Evolutionary conservation across 2,888 invertebrate genomes (phyloP).

Genomic region (Thera britannica): DNA sequence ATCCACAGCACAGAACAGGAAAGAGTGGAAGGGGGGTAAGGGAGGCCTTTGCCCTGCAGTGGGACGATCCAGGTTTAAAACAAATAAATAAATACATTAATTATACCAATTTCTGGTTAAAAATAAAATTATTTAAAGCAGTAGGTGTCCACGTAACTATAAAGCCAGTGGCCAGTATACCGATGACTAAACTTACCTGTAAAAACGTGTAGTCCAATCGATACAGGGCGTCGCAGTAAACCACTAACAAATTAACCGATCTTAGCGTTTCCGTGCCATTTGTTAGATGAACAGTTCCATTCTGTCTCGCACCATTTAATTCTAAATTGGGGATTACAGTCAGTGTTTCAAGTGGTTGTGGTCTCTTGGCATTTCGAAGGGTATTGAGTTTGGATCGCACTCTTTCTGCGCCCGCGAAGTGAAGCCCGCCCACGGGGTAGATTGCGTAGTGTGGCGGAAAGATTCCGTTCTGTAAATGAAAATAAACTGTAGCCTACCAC

Average conservation of each 20-base stretch:
- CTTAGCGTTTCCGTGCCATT: constrained; percentile 36
- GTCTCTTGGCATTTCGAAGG: constrained; percentile 48
- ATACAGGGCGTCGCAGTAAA: constrained; percentile 86
- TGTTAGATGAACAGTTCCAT: constrained; percentile 9
- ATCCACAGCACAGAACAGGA: too few relatives aligned
- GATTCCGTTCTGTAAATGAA: constrained; percentile 54
- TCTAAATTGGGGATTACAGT: constrained; percentile 50
- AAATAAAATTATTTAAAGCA: too few relatives aligned
- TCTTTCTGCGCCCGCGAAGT: constrained; percentile 76
- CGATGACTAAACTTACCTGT: constrained; percentile 42
- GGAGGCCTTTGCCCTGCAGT: too few relatives aligned
- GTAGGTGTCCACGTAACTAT: too few relatives aligned
- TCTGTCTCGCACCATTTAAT: constrained; percentile 30
- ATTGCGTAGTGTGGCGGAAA: constrained; percentile 68
- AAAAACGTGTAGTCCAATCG: constrained; percentile 88
- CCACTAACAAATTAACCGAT: constrained; percentile 71
- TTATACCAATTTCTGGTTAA: too few relatives aligned
- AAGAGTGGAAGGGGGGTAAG: too few relatives aligned
- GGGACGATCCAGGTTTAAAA: too few relatives aligned
- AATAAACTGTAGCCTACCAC: too few relatives aligned
- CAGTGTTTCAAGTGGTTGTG: constrained; percentile 48
- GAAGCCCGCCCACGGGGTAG: constrained; percentile 69
- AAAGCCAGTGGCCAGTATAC: too few relatives aligned
- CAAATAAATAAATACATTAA: too few relatives aligned
- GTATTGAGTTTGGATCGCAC: constrained; percentile 62